These are phyloP conservation scores for Daphoenositta chrysoptera DNA, from an alignment of 2,113 vertebrate species.

Conservation along the genomic window DNA sequence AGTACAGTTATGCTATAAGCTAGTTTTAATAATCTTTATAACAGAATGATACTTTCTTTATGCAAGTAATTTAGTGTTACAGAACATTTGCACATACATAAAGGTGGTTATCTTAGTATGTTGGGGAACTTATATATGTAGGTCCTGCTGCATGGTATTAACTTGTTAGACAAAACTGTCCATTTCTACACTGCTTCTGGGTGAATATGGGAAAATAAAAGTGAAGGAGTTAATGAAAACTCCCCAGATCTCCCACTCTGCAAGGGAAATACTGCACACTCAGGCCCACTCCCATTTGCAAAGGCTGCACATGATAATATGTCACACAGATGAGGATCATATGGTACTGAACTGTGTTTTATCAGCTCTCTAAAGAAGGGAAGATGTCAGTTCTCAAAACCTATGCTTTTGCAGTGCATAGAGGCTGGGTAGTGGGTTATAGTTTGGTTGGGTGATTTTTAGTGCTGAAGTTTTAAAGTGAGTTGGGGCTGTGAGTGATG, in stretches of 20 bases:
- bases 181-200: not conserved
- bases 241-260: not conserved
- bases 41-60: not conserved
- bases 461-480: not conserved
- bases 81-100: not conserved
- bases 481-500: rapidly evolving
- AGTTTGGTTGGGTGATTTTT: not conserved
- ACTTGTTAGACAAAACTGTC: not conserved
- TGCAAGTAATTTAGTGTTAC: not conserved
- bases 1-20: not conserved
- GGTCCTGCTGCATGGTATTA: not conserved
- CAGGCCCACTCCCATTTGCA: not conserved
- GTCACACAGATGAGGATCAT: not conserved
- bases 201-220: not conserved
- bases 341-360: not conserved
- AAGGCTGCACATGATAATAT: not conserved
- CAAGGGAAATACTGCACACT: not conserved
- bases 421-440: not conserved
- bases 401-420: not conserved
- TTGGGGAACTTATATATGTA: not conserved
- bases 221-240: not conserved
- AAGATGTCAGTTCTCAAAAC: not conserved
- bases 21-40: not conserved
- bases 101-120: not conserved
- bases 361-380: not conserved